Evolutionary conservation across 2,888 invertebrate species (phyloP).

Genomic region (Phoronis australis): DNA sequence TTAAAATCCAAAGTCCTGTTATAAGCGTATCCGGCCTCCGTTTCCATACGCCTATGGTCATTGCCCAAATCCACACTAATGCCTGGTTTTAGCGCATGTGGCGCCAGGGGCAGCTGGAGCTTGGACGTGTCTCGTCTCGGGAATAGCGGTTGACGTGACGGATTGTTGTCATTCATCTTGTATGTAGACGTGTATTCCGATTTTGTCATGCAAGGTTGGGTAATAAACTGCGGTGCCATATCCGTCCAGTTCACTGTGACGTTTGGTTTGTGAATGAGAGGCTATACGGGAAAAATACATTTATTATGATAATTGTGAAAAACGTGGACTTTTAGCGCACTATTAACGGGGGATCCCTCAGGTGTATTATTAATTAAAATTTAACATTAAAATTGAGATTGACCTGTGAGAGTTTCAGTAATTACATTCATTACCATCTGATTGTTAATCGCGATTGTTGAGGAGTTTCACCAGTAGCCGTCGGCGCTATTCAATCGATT

Average conservation of each 20-base stretch:
- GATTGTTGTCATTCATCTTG: not conserved
- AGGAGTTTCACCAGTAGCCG: no score
- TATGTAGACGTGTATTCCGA: conserved; percentile 5
- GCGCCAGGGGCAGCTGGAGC: not conserved
- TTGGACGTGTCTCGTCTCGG: not conserved
- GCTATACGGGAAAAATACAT: not conserved
- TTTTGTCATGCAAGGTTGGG: not conserved
- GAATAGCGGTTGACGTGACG: not conserved
- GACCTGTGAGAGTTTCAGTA: no score
- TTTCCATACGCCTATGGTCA: no score
- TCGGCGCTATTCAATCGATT: no score
- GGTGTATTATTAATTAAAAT: no score
- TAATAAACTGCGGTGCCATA: conserved; percentile 6
- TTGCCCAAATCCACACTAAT: not conserved
- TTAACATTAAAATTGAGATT: no score
- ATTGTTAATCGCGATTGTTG: no score
- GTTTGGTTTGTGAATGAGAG: not conserved
- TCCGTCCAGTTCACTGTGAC: not conserved
- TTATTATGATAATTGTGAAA: no score
- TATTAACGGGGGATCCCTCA: no score
- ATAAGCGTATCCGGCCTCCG: not conserved
- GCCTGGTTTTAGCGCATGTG: not conserved
- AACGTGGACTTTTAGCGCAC: no score
- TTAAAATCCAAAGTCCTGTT: not conserved
- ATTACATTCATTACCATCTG: no score